These are phyloP conservation scores for Pterocles gutturalis DNA, from an alignment of 2,113 vertebrate species.

Conservation along the genomic window DNA sequence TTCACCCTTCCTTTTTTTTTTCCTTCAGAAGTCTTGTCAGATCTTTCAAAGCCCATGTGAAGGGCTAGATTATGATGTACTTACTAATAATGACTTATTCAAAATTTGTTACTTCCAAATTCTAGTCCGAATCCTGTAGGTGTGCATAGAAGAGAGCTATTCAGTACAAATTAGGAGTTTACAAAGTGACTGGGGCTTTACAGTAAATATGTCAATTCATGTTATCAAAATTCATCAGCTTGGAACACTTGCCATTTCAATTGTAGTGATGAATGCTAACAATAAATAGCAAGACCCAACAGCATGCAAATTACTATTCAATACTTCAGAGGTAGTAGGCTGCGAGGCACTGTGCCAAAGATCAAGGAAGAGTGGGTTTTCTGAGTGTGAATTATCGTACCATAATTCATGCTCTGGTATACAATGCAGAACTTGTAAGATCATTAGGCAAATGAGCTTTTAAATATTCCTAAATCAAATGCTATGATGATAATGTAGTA, in stretches of 20 bases:
- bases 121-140: background rate
- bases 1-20: background rate
- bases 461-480: slow-evolving; percentile 18
- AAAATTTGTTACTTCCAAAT: background rate
- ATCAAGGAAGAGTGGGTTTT: slow-evolving; percentile 17
- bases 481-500: background rate
- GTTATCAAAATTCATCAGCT: background rate
- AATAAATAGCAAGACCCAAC: background rate
- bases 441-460: slow-evolving; percentile 3
- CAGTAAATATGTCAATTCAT: background rate
- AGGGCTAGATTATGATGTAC: background rate
- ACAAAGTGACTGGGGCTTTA: background rate
- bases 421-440: background rate
- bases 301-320: background rate
- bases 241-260: background rate
- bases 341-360: slow-evolving; percentile 8
- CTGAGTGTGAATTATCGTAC: slow-evolving; percentile 25
- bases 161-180: background rate
- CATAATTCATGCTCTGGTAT: background rate
- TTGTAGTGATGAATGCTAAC: background rate
- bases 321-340: background rate
- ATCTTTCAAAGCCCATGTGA: background rate
- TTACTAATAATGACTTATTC: background rate
- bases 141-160: background rate
- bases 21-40: background rate